Evolutionary conservation across 2,113 vertebrate species (phyloP).

Genomic region (Alligator sinensis): DNA sequence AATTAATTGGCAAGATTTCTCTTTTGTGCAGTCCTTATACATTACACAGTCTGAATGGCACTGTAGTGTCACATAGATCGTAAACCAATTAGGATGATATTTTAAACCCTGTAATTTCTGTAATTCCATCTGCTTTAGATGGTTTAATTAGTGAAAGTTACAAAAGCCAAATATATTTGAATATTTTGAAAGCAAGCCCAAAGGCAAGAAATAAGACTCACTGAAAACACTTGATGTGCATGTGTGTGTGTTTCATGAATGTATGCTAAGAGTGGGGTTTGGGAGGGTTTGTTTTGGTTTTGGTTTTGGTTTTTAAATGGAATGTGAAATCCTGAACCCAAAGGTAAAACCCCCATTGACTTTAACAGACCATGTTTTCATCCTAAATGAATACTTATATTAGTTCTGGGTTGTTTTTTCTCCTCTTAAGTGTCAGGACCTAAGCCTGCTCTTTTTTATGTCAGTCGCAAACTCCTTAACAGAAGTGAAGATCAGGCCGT

Average conservation of each 20-base stretch:
- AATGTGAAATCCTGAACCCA: not conserved
- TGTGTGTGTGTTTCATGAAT: slow-evolving; percentile 64
- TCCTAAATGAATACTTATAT: not conserved
- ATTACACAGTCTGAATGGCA: slow-evolving; percentile 78
- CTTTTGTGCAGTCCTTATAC: slow-evolving; percentile 71
- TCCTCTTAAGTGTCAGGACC: not conserved
- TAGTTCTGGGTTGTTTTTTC: not conserved
- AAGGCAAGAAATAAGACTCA: slow-evolving; percentile 78
- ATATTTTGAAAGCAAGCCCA: slow-evolving; percentile 83
- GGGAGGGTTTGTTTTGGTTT: not conserved
- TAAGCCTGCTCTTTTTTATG: not conserved
- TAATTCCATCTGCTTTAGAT: slow-evolving; percentile 86
- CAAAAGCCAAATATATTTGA: slow-evolving; percentile 87
- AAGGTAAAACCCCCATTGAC: not conserved
- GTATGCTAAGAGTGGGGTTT: not conserved
- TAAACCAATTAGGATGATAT: slow-evolving; percentile 86
- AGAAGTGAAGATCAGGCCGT: not conserved
- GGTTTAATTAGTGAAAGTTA: slow-evolving; percentile 85
- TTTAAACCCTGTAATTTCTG: slow-evolving; percentile 84
- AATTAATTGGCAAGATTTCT: slow-evolving; percentile 77
- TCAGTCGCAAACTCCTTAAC: not conserved
- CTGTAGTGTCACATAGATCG: slow-evolving; percentile 82
- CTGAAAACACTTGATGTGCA: slow-evolving; percentile 72
- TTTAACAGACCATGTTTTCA: not conserved
- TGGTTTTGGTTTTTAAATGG: not conserved